These are phyloP conservation scores for Syngnathus rostellatus DNA, from an alignment of 2,797 vertebrate species.

Conservation along the genomic window DNA sequence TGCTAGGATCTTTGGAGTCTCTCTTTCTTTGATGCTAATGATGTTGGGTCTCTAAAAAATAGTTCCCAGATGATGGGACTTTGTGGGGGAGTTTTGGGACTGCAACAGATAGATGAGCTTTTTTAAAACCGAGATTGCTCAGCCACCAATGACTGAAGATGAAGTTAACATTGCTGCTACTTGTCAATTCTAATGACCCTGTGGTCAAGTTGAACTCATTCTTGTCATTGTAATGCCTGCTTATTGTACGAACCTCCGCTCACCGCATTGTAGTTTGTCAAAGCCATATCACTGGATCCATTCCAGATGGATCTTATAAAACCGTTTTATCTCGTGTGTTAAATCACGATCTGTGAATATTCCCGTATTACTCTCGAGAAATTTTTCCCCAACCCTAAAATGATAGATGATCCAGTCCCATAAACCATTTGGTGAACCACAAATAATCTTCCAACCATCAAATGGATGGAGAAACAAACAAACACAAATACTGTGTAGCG, in stretches of 20 bases:
- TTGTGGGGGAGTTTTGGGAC: conserved; percentile 35
- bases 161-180: neutral
- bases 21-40: conserved; percentile 18
- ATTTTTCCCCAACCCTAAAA: neutral
- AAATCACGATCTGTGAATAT: neutral
- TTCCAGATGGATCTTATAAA: neutral
- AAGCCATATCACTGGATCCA: neutral
- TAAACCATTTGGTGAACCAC: no score
- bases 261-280: no score
- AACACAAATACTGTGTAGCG: no score
- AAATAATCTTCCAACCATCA: no score
- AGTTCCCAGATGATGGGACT: conserved; percentile 32
- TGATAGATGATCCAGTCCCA: no score
- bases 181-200: neutral
- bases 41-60: conserved; percentile 15
- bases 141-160: conserved; percentile 20
- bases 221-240: neutral
- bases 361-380: neutral
- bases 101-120: conserved; percentile 28
- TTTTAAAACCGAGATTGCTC: neutral
- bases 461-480: no score
- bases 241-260: neutral
- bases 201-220: neutral
- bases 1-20: neutral
- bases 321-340: neutral